Conservation (phyloP, 2,888 invertebrate genomes). For the Gisinianus flammeolus region DNA sequence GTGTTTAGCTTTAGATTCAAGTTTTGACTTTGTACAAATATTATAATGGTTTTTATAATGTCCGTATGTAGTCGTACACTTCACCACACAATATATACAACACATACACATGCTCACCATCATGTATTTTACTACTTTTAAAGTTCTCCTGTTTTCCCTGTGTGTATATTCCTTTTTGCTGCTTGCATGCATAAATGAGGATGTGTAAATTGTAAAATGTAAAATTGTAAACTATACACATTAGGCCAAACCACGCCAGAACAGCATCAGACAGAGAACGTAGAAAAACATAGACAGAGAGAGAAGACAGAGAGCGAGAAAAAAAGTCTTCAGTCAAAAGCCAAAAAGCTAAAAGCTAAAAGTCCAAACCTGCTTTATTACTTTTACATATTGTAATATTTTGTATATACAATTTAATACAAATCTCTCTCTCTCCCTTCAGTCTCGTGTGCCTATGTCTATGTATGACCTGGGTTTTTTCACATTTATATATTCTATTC, state of each 20-base stretch:
- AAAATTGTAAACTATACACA: too few relatives aligned
- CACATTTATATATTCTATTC: too few relatives aligned
- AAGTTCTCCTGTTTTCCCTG: too few relatives aligned
- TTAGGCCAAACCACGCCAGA: too few relatives aligned
- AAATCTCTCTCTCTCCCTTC: background rate
- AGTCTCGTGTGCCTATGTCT: background rate
- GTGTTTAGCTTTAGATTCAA: too few relatives aligned
- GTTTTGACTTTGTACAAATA: too few relatives aligned
- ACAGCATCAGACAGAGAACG: too few relatives aligned
- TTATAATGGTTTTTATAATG: background rate
- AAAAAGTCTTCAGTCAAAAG: too few relatives aligned
- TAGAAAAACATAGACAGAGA: constrained; percentile 9
- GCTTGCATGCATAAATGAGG: background rate
- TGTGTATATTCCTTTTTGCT: background rate
- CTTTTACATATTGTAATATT: background rate
- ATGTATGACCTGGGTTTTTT: background rate
- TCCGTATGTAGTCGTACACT: too few relatives aligned
- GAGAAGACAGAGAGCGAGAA: constrained; percentile 1
- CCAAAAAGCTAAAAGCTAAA: background rate
- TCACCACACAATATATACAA: too few relatives aligned
- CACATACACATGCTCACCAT: too few relatives aligned
- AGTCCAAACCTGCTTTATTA: constrained; percentile 34
- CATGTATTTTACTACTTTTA: too few relatives aligned
- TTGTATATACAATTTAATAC: background rate
- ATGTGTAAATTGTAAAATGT: constrained; percentile 7